These are phyloP conservation scores for Thaleichthys pacificus DNA, from an alignment of 2,797 vertebrate species.

Conservation along the genomic window DNA sequence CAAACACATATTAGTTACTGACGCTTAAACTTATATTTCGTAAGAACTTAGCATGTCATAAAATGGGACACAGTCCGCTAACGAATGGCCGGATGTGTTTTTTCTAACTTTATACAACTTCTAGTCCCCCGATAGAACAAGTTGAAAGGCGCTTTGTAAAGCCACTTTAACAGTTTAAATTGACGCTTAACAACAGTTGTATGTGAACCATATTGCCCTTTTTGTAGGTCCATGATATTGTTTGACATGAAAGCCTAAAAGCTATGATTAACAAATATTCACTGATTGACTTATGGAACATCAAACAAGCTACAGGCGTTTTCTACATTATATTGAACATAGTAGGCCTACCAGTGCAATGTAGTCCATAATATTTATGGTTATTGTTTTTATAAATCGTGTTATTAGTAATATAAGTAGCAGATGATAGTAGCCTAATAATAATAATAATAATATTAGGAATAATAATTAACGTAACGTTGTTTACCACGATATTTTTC, in stretches of 20 bases:
- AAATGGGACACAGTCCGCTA: not conserved
- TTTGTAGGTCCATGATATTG: not conserved
- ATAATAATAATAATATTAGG: not conserved
- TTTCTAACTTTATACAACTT: constrained; percentile 58
- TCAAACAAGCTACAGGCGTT: not conserved
- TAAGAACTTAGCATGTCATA: not conserved
- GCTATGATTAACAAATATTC: too few relatives aligned
- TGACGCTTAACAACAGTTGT: constrained; percentile 64
- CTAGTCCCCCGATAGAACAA: constrained; percentile 50
- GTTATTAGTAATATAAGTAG: not conserved
- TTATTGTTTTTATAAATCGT: not conserved
- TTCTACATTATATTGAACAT: not conserved
- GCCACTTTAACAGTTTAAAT: constrained; percentile 69
- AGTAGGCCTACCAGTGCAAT: not conserved
- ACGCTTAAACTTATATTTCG: too few relatives aligned
- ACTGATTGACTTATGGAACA: too few relatives aligned
- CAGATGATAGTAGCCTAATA: not conserved
- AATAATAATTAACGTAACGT: not conserved
- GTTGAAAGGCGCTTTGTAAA: constrained; percentile 66
- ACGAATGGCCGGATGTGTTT: constrained; percentile 44
- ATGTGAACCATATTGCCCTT: constrained; percentile 6
- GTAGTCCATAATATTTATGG: not conserved
- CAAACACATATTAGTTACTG: too few relatives aligned
- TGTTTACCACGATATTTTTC: too few relatives aligned
- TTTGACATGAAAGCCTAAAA: not conserved